phyloP scores from a whole-genome alignment of 2,797 vertebrate species.

The Sibirionetta formosa region DNA sequence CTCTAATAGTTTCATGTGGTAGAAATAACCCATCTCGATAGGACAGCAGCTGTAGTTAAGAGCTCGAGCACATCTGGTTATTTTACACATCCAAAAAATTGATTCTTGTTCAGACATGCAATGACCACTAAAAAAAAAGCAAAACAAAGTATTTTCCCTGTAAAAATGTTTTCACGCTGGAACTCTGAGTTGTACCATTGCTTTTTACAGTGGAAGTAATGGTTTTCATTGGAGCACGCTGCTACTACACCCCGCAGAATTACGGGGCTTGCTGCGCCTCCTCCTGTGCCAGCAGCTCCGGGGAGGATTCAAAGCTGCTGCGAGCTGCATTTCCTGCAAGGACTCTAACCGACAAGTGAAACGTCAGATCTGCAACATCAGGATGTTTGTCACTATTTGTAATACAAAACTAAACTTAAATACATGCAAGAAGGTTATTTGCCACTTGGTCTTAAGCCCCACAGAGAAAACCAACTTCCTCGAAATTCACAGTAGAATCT shows the following conservation, averaged over 20 bases:
- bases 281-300: not conserved
- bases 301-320: not conserved
- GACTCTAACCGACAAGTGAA: rapidly evolving
- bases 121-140: not conserved
- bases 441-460: not conserved
- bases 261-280: not conserved
- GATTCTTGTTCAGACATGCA: not conserved
- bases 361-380: not conserved
- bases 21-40: slow-evolving; percentile 36
- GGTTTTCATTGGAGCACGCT: not conserved
- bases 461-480: rapidly evolving
- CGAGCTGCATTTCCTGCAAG: not conserved
- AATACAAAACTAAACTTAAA: not conserved
- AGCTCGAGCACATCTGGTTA: slow-evolving; percentile 21
- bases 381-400: rapidly evolving
- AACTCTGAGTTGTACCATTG: not conserved
- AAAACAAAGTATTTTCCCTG: not conserved
- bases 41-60: not conserved
- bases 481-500: not conserved
- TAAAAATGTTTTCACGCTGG: not conserved
- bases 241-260: rapidly evolving
- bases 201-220: not conserved
- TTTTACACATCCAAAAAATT: not conserved
- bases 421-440: not conserved
- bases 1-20: slow-evolving; percentile 42